These are phyloP conservation scores for Ataeniobius toweri DNA, from an alignment of 2,797 vertebrate species.

Conservation along the genomic window DNA sequence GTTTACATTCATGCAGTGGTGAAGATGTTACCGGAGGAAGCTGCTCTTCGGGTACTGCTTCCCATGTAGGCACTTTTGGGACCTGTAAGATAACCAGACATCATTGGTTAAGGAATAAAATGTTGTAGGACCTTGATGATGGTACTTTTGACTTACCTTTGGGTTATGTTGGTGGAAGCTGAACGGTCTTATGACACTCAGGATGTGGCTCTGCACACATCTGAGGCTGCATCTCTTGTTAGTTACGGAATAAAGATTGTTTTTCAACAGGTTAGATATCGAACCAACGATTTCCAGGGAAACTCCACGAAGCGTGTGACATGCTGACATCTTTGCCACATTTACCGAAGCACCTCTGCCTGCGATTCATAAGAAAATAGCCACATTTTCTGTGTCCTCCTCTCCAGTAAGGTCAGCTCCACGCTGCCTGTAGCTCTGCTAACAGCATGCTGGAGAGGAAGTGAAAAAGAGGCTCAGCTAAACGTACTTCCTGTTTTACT, in stretches of 20 bases:
- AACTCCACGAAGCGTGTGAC: slow-evolving; percentile 6
- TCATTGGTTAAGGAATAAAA: not conserved
- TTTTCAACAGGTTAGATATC: not conserved
- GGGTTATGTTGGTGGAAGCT: slow-evolving; percentile 45
- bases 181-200: slow-evolving; percentile 6
- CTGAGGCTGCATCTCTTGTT: not conserved
- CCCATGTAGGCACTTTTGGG: slow-evolving; percentile 75
- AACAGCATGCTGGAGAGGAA: slow-evolving; percentile 4
- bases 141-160: slow-evolving; percentile 63
- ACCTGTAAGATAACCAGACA: slow-evolving; percentile 62
- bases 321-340: slow-evolving; percentile 26
- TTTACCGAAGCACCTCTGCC: not conserved
- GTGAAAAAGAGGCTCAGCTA: not conserved
- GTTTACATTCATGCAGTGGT: not conserved
- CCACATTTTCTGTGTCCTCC: not conserved
- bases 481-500: not conserved
- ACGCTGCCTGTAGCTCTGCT: not conserved
- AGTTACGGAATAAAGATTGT: not conserved
- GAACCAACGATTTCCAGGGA: not conserved
- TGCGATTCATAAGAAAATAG: fast-evolving
- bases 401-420: not conserved
- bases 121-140: too few species aligned
- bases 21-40: slow-evolving; percentile 71
- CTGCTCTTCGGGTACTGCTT: slow-evolving; percentile 64
- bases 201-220: not conserved